These are phyloP conservation scores for Tor tambroides DNA, from an alignment of 2,113 vertebrate species.

Conservation along the genomic window DNA sequence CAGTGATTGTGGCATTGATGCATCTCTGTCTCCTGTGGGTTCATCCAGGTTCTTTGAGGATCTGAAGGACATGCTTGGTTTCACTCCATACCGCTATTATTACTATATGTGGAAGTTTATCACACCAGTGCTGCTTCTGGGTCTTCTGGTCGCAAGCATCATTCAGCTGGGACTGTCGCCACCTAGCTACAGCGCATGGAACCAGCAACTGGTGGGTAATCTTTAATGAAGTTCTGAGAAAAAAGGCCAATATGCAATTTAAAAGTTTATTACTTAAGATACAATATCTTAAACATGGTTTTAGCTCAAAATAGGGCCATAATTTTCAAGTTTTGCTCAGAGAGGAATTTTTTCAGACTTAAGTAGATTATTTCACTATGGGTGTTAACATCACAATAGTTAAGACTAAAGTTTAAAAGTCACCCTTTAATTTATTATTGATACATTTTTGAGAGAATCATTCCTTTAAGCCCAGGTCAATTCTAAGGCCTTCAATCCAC, in stretches of 20 bases:
- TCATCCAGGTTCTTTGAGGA: conserved; percentile 93
- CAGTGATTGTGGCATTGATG: neutral
- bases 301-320: too few species aligned
- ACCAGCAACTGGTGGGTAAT: conserved; percentile 84
- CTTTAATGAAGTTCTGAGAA: neutral
- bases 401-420: too few species aligned
- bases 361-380: too few species aligned
- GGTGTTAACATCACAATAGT: too few species aligned
- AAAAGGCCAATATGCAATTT: too few species aligned
- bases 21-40: neutral
- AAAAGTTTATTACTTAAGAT: too few species aligned
- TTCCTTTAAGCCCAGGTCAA: neutral
- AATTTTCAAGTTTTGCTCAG: too few species aligned
- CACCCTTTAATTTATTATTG: too few species aligned
- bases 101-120: conserved; percentile 99
- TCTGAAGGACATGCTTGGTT: conserved; percentile 95
- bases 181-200: conserved; percentile 94
- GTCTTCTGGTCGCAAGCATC: conserved; percentile 83
- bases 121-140: conserved; percentile 86
- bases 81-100: conserved; percentile 88
- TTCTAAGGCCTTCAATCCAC: neutral
- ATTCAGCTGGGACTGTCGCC: conserved; percentile 89
- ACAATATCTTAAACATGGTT: too few species aligned
- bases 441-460: too few species aligned
- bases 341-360: too few species aligned